Conservation (phyloP, 2,888 invertebrate genomes). For the Drosophila neonasuta region DNA sequence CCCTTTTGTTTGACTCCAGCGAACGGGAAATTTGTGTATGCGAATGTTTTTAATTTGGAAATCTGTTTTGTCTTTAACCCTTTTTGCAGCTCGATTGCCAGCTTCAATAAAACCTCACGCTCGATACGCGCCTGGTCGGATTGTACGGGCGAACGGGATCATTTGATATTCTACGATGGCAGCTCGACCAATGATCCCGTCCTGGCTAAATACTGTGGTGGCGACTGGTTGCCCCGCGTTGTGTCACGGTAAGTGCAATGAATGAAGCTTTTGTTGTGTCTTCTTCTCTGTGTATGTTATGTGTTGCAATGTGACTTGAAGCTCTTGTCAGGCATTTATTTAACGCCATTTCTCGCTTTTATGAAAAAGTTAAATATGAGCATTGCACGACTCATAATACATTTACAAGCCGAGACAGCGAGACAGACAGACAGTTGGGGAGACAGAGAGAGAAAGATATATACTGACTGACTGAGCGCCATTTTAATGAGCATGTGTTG, state of each 20-base stretch:
- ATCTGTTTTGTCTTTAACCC: slow-evolving; percentile 4
- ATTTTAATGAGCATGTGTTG: slow-evolving; percentile 72
- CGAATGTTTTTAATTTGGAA: slow-evolving; percentile 4
- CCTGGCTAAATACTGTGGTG: slow-evolving; percentile 93
- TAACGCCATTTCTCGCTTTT: slow-evolving; percentile 68
- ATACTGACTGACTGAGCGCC: slow-evolving; percentile 54
- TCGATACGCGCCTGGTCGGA: slow-evolving; percentile 90
- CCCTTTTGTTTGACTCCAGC: background rate
- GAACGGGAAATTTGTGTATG: slow-evolving; percentile 12
- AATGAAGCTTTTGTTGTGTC: slow-evolving; percentile 10
- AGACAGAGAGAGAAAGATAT: slow-evolving; percentile 20
- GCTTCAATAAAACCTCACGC: slow-evolving; percentile 88
- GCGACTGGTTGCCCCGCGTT: slow-evolving; percentile 91
- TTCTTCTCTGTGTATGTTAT: background rate
- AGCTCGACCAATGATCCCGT: slow-evolving; percentile 91
- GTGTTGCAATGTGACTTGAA: slow-evolving; percentile 17
- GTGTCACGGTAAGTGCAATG: slow-evolving; percentile 84
- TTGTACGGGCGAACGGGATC: slow-evolving; percentile 91
- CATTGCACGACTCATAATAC: slow-evolving; percentile 62
- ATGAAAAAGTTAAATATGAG: slow-evolving; percentile 70
- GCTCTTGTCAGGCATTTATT: slow-evolving; percentile 61
- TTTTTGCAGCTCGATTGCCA: slow-evolving; percentile 82
- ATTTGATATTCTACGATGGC: slow-evolving; percentile 93
- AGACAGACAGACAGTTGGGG: slow-evolving; percentile 19
- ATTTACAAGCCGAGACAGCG: slow-evolving; percentile 53